Base-by-base conservation (phyloP, 1,140 invertebrate genomes). In the Sweltsa coloradensis region DNA sequence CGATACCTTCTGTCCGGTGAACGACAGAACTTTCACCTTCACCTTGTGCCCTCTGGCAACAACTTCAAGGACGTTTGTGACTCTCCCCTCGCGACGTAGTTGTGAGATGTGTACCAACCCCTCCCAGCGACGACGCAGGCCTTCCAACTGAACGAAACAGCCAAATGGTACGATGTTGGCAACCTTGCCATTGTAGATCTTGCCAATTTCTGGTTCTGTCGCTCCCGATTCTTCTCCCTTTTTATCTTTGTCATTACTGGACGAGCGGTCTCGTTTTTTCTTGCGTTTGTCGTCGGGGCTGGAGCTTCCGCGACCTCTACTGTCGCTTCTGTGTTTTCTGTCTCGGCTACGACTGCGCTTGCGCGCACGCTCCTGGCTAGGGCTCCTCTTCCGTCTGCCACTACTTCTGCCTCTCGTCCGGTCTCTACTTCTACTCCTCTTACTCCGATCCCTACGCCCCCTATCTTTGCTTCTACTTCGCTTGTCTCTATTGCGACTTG, bases 21-120 rank as follows among this genome's bases (percentile, higher is more conserved):
- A 75, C 41, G 85, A 91, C 29, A 95, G 62, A 1, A 96, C 87
- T 75, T 96, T 93, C 0, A 89, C 75, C 69, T 90, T 93, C 0
- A 99, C 92, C 70, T 81, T 89, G 55, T 91, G 84, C 27, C 93
- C 93, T 54, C 89, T 74, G 9, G 75, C 75, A 0, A 99, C 90
- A 19, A 98, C 93, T 69, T 99, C 96, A 5, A 81, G 81, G 0
- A 97, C 94, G 70, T 86, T 89, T 1, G 86, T 90, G 6, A 99
- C 94, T 55, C 95, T 72, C 0, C 94, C 95, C 67, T 97, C 92
- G 36, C 86, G 73, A 26, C 92, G 63, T 19, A 97, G 65, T 67
- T 98, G 92, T 9, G 95, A 99, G 54, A 99, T 97, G 60, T 99
- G 97, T 6, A 97, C 92, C 0, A 99, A 69, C 2, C 97, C 97